These are phyloP conservation scores for Miniopterus natalensis DNA, from an alignment of 2,113 vertebrate species.

Conservation along the genomic window DNA sequence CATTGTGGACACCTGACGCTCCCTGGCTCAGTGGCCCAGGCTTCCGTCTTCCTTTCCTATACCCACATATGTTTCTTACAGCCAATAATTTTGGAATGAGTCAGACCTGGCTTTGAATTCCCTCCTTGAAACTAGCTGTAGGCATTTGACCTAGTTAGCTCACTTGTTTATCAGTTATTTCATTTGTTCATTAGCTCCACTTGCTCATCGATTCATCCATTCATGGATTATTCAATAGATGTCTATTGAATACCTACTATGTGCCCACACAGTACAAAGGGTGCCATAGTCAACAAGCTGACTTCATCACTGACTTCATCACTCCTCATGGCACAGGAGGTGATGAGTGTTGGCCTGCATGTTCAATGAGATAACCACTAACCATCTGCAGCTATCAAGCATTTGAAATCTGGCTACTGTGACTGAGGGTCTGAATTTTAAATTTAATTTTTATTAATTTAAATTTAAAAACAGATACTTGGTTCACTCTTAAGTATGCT, in stretches of 20 bases:
- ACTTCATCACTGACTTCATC: background rate
- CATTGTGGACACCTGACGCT: background rate
- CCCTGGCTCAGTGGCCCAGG: slow-evolving; percentile 11
- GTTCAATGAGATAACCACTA: background rate
- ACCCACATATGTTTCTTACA: slow-evolving; percentile 13
- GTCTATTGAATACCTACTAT: background rate
- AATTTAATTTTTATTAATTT: background rate
- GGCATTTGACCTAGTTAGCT: slow-evolving; percentile 56
- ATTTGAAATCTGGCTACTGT: background rate
- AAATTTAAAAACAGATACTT: background rate
- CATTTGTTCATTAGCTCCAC: background rate
- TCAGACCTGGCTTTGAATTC: slow-evolving; percentile 66
- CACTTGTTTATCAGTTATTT: background rate
- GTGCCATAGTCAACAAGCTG: background rate
- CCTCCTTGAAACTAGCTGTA: background rate
- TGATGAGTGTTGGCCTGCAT: background rate
- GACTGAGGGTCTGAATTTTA: background rate
- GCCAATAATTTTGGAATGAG: slow-evolving; percentile 62
- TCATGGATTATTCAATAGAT: background rate
- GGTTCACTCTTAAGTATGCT: slow-evolving; percentile 42
- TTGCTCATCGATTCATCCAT: background rate
- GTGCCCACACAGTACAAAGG: background rate
- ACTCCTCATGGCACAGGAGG: background rate
- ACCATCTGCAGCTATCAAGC: background rate
- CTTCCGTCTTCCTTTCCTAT: slow-evolving; percentile 39